Evolutionary conservation across 37 sponge, comb jelly and placozoan genomes (phyloP).

Genomic region (Haliclona indistincta): DNA sequence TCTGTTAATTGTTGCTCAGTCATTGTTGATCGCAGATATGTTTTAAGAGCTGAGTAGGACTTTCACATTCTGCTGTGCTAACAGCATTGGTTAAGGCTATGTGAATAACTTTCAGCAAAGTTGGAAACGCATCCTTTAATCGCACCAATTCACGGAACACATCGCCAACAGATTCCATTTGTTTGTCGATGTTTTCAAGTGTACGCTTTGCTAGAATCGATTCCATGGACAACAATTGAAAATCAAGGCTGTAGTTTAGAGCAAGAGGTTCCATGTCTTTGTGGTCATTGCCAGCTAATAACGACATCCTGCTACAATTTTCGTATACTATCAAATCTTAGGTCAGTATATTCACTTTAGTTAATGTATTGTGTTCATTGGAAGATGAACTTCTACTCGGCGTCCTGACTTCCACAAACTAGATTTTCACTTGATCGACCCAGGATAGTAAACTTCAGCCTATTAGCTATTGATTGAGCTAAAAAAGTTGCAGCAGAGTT

Average conservation of each 20-base stretch:
- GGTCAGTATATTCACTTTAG: no score
- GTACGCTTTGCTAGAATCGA: slow-evolving; percentile 30
- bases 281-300: no score
- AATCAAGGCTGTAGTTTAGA: background rate
- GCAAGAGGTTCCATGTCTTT: slow-evolving; percentile 3
- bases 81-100: slow-evolving; percentile 5
- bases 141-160: slow-evolving; percentile 14
- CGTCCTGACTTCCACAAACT: no score
- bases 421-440: no score
- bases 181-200: background rate
- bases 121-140: slow-evolving; percentile 7
- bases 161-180: slow-evolving; percentile 6
- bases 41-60: background rate
- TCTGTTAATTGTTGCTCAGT: slow-evolving; percentile 8
- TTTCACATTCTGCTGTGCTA: slow-evolving; percentile 2
- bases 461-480: no score
- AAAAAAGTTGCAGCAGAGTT: no score
- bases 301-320: no score
- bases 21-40: slow-evolving; percentile 11
- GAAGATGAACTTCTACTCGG: no score
- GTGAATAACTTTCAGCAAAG: background rate
- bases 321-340: no score
- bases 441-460: no score
- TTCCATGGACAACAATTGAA: slow-evolving; percentile 9
- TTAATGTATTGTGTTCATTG: no score